Conservation (phyloP, 2,888 invertebrate genomes). For the Melipona bicolor region DNA sequence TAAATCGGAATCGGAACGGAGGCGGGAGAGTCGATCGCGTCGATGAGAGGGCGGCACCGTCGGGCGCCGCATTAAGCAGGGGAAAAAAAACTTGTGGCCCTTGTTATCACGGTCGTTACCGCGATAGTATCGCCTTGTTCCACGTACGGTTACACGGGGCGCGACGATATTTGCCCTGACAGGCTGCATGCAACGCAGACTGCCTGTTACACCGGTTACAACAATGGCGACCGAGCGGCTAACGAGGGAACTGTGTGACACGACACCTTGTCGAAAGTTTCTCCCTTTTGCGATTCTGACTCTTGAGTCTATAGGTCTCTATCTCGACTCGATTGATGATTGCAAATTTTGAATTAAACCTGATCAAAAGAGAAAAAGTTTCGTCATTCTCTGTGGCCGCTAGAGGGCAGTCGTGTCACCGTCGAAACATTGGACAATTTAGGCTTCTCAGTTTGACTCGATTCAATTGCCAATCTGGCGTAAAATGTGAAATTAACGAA, state of each 20-base stretch:
- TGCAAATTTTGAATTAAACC: too few relatives aligned
- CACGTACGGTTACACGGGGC: constrained; percentile 45
- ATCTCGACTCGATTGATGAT: too few relatives aligned
- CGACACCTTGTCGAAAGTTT: constrained; percentile 69
- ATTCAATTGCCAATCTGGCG: too few relatives aligned
- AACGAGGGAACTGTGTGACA: constrained; percentile 67
- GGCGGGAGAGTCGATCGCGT: not conserved
- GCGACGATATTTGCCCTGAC: constrained; percentile 66
- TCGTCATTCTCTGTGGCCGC: too few relatives aligned
- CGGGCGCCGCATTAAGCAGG: constrained; percentile 29
- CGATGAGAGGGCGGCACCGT: constrained; percentile 20
- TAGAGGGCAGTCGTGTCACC: too few relatives aligned
- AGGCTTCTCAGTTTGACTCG: too few relatives aligned
- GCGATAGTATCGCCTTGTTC: constrained; percentile 66
- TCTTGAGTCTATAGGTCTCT: too few relatives aligned
- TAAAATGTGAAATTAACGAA: too few relatives aligned
- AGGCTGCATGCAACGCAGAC: constrained; percentile 64
- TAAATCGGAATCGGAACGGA: not conserved
- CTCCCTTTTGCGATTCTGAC: not conserved
- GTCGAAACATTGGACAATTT: too few relatives aligned
- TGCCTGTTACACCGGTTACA: constrained; percentile 63
- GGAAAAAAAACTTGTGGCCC: constrained; percentile 54
- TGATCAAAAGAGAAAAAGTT: too few relatives aligned
- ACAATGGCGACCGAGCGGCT: constrained; percentile 70
- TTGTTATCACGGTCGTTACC: constrained; percentile 69